Percentiles rank a stretch among this genome's conserved stretches.
Evolutionary conservation across 2,113 vertebrate genomes (phyloP).

Genomic region (Caretta caretta): DNA sequence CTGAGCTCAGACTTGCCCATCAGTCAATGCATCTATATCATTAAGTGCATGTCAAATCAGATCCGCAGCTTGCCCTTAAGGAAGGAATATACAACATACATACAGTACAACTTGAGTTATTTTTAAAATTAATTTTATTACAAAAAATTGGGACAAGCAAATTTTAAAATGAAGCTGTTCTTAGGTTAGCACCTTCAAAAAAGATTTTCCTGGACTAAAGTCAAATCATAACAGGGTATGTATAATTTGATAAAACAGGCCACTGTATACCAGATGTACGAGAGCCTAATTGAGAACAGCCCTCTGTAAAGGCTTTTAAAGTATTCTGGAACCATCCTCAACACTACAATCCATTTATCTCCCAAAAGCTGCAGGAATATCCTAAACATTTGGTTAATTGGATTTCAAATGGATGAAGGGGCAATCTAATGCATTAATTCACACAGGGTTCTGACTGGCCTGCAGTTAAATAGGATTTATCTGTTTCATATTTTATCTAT

Average conservation of each 20-base stretch:
- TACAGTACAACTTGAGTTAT: background rate
- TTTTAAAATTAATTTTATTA: background rate
- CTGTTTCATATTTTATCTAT: background rate
- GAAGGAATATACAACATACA: background rate
- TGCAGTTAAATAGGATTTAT: background rate
- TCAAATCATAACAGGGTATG: background rate
- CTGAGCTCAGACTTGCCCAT: background rate
- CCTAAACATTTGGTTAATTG: background rate
- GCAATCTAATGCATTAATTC: background rate
- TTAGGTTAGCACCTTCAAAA: background rate
- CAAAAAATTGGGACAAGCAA: background rate
- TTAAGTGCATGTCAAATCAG: background rate
- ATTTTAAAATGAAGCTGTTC: background rate
- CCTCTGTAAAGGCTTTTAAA: background rate
- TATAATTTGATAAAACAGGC: background rate
- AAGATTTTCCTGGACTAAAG: background rate
- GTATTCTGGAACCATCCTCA: background rate
- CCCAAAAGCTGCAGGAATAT: background rate
- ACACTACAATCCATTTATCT: background rate
- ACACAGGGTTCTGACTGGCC: too few relatives aligned
- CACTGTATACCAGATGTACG: background rate
- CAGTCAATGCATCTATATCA: slow-evolving; percentile 8
- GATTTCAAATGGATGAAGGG: background rate
- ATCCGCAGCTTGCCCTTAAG: background rate
- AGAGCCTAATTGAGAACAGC: background rate